Conservation (phyloP, 1,140 invertebrate genomes). For the Dufourea novaeangliae region DNA sequence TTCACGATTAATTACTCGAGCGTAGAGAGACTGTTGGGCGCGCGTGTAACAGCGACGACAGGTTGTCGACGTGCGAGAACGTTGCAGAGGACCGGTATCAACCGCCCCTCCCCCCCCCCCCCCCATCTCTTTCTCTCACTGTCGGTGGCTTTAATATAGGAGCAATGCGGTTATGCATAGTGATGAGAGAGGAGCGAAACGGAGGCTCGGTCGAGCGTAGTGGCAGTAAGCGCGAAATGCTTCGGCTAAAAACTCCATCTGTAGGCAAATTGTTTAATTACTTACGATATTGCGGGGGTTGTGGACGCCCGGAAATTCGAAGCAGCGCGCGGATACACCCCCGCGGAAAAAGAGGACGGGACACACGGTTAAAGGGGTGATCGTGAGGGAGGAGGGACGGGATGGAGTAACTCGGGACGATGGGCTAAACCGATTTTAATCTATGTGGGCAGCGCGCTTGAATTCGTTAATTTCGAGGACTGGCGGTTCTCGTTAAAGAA, state of each 20-base stretch:
- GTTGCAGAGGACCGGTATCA: constrained; percentile 26
- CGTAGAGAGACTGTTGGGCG: constrained; percentile 13
- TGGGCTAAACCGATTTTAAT: constrained; percentile 58
- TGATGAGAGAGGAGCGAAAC: constrained; percentile 64
- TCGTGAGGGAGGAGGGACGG: background rate
- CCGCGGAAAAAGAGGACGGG: constrained; percentile 40
- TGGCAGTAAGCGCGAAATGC: constrained; percentile 73
- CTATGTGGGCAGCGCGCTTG: constrained; percentile 37
- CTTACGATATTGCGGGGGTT: constrained; percentile 67
- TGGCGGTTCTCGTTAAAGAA: constrained; percentile 58
- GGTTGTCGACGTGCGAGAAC: constrained; percentile 67
- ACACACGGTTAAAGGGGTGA: background rate
- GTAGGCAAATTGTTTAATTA: constrained; percentile 82
- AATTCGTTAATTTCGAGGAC: constrained; percentile 53
- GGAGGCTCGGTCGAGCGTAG: constrained; percentile 27
- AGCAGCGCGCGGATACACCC: constrained; percentile 29
- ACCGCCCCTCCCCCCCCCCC: background rate
- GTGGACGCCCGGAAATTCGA: constrained; percentile 54
- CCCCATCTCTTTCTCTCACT: background rate
- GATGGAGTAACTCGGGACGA: background rate
- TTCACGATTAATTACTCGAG: constrained; percentile 57
- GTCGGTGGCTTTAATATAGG: constrained; percentile 77
- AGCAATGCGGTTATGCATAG: constrained; percentile 80
- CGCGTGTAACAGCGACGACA: constrained; percentile 56
- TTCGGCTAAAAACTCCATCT: constrained; percentile 80